Evolutionary conservation across 2,888 invertebrate genomes (phyloP), one percentile per base, ranked within the genome.

Genomic region (Smittia aterrima): DNA sequence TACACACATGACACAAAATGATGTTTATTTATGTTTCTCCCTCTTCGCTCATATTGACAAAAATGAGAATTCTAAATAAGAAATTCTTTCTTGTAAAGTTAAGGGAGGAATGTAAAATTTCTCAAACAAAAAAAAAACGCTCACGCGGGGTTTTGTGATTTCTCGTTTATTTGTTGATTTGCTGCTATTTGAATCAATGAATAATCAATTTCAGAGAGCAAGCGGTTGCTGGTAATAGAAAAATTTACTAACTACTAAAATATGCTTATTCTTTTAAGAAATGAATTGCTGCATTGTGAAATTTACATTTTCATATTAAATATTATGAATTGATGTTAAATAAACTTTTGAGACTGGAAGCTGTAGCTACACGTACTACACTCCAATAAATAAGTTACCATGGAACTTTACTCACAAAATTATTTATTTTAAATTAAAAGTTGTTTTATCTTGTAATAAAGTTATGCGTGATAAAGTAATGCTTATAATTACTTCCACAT

Each of bases 1-100:
- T 66, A 66, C 66, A 66, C 38, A 38, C 67, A 67, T 41, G 67
- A 47, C 67, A 67, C 67, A 47, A 67, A 41, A 67, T 67, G 41
- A 41, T 67, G 67, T 67, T 67, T 67, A 67, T 67, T 67, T 67
- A 66, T 66, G 27, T 24, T 66, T 66, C 38, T 66, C 27, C 32
- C 24, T 25, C 6, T 6, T 13, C 25, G 3, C 25, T 25, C 62
- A 64, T 11, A 18, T 58, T 4, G n/a, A 64, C 9, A 13, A 25
- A 25, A 25, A 54, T 7, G 41, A 3, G 4, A 47, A 2, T 2
- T n/a, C 32, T 32, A 32, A 32, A 54, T 54, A 24, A 24, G 64
- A 27, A 64, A 64, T 25, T 25, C 6, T 64, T 13, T 7, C 7
- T 7, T 27, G 64, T 16, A 16, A n/a, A 66, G 4, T 6, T n/a